phyloP scores from a whole-genome alignment of 2,797 vertebrate genomes.

The Holocentrus rufus region DNA sequence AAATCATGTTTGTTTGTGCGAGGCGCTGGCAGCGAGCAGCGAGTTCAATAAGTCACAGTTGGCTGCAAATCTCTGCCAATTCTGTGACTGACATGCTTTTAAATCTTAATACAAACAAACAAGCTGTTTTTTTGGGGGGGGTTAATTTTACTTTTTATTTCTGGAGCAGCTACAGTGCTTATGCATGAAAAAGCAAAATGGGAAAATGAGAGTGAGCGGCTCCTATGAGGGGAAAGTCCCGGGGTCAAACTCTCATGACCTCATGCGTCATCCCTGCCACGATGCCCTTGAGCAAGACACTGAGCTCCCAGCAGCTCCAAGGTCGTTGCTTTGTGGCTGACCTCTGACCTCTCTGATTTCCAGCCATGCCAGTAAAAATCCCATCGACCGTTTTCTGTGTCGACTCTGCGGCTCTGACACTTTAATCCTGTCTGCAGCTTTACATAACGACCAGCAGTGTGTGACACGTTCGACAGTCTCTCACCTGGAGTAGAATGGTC shows the following conservation, averaged over 20 bases:
- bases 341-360: background rate
- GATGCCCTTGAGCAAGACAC: background rate
- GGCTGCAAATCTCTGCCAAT: background rate
- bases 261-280: too few relatives aligned
- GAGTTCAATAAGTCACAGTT: conserved; percentile 14
- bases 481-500: too few relatives aligned
- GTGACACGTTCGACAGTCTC: too few relatives aligned
- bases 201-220: too few relatives aligned
- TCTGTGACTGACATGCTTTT: conserved; percentile 4
- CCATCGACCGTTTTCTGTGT: background rate
- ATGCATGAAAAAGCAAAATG: background rate
- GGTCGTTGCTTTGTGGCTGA: too few relatives aligned
- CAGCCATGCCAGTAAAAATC: background rate
- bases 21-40: conserved; percentile 23
- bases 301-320: background rate
- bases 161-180: background rate
- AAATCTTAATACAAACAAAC: background rate
- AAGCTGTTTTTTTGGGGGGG: background rate
- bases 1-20: conserved; percentile 61
- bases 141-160: background rate
- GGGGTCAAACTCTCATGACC: too few relatives aligned
- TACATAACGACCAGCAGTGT: too few relatives aligned
- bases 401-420: background rate
- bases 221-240: background rate
- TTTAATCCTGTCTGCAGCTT: background rate